These are phyloP conservation scores for Xenops minutus DNA, from an alignment of 2,797 vertebrate species.

Conservation along the genomic window DNA sequence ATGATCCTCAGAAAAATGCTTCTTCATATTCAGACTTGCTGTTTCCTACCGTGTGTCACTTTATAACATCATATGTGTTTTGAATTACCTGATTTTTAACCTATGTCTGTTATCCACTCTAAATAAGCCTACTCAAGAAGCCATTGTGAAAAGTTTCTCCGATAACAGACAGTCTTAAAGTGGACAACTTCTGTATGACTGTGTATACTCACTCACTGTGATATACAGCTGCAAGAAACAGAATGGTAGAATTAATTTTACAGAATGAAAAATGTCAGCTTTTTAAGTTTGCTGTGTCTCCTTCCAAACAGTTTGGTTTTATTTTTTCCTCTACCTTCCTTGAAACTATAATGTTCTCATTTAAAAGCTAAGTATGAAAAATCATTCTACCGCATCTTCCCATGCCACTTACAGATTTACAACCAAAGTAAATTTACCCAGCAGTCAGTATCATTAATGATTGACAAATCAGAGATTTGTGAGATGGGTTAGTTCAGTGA, in stretches of 20 bases:
- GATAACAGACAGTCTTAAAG: background rate
- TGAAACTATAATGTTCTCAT: constrained; percentile 7
- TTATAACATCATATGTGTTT: background rate
- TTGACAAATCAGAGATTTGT: constrained; percentile 47
- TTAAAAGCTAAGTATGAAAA: constrained; percentile 59
- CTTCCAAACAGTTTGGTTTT: background rate
- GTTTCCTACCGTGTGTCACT: background rate
- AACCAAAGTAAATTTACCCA: constrained; percentile 60
- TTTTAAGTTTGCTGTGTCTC: background rate
- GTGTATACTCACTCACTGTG: background rate
- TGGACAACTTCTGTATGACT: background rate
- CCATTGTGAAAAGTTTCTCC: background rate
- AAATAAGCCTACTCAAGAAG: background rate
- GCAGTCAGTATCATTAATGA: constrained; percentile 64
- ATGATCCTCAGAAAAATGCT: background rate
- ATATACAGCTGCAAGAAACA: background rate
- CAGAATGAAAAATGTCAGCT: background rate
- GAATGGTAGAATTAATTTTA: background rate
- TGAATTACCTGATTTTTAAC: background rate
- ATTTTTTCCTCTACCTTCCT: background rate
- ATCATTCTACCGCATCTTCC: constrained; percentile 64
- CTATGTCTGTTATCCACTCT: background rate
- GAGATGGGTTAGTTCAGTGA: constrained; percentile 58
- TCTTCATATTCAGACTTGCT: background rate
- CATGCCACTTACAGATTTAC: constrained; percentile 64